These are phyloP conservation scores for Xyliphius kryptos DNA, from an alignment of 2,113 vertebrate species.

Conservation along the genomic window DNA sequence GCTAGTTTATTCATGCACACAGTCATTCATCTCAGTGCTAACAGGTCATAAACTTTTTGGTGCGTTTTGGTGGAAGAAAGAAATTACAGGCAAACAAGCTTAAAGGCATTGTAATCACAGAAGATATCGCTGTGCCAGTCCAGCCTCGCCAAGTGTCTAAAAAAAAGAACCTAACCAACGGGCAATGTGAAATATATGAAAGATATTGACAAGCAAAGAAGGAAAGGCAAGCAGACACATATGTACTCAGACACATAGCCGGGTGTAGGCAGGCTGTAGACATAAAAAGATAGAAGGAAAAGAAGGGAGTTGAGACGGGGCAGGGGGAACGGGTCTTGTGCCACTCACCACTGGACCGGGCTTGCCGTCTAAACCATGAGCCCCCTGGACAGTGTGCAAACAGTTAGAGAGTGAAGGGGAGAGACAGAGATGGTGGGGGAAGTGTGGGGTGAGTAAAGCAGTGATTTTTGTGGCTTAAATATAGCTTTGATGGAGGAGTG, in stretches of 20 bases:
- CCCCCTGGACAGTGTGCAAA: conserved; percentile 86
- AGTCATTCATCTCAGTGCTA: conserved; percentile 8
- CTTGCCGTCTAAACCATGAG: conserved; percentile 99
- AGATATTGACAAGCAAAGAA: conserved; percentile 42
- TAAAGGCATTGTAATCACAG: conserved; percentile 19
- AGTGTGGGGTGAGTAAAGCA: conserved; percentile 77
- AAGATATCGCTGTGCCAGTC: conserved; percentile 22
- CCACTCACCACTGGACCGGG: conserved; percentile 99
- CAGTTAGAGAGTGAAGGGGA: conserved; percentile 71
- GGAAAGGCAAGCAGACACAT: conserved; percentile 44
- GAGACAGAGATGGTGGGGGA: conserved; percentile 57
- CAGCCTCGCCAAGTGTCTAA: conserved; percentile 31
- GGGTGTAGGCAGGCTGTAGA: conserved; percentile 47
- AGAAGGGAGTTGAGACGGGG: conserved; percentile 46
- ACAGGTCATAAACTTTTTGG: conserved; percentile 21
- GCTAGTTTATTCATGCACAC: conserved; percentile 29
- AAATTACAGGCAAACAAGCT: conserved; percentile 15
- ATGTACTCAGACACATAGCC: conserved; percentile 29
- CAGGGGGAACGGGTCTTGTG: conserved; percentile 65
- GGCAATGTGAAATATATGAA: conserved; percentile 16
- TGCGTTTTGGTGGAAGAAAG: conserved; percentile 23
- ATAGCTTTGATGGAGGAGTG: conserved; percentile 56
- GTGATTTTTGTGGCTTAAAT: conserved; percentile 75
- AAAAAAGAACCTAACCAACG: conserved; percentile 22
- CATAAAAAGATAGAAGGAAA: conserved; percentile 20